These are phyloP conservation scores for Hyposoter didymator DNA, from an alignment of 2,888 invertebrate genomes.

Conservation along the genomic window DNA sequence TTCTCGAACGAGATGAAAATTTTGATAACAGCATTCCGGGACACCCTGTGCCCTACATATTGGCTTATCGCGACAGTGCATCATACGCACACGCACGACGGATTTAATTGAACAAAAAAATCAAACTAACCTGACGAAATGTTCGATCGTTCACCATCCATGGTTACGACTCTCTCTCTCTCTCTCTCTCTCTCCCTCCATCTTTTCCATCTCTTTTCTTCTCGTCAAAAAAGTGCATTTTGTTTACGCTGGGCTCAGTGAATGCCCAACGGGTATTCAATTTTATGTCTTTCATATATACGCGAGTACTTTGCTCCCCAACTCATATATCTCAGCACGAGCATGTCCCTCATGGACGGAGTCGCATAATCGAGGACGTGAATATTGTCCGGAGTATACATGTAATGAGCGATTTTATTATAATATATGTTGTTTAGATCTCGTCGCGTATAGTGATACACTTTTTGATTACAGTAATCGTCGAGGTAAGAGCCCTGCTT, in stretches of 20 bases:
- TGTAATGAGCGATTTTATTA: conserved; percentile 53
- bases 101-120: conserved; percentile 55
- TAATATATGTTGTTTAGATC: conserved; percentile 37
- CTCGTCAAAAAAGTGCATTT: conserved; percentile 45
- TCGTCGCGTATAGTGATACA: conserved; percentile 39
- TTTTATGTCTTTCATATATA: conserved; percentile 10
- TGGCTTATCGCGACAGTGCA: conserved; percentile 12
- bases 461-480: conserved; percentile 47
- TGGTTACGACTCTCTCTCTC: not conserved
- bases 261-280: conserved; percentile 16
- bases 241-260: conserved; percentile 34
- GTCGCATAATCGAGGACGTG: conserved; percentile 54
- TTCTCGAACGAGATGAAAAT: not conserved
- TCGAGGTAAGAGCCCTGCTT: conserved; percentile 28
- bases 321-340: conserved; percentile 3
- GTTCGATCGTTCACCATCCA: conserved; percentile 45
- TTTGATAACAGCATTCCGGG: not conserved
- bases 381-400: conserved; percentile 36
- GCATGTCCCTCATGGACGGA: conserved; percentile 30
- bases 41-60: not conserved
- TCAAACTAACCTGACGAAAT: conserved; percentile 36
- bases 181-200: not conserved
- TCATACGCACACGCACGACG: conserved; percentile 34
- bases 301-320: conserved; percentile 20
- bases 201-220: not conserved